These are phyloP conservation scores for Virgularia gustaviana DNA, from an alignment of 92 coral and sea anemone genomes.

Conservation along the genomic window DNA sequence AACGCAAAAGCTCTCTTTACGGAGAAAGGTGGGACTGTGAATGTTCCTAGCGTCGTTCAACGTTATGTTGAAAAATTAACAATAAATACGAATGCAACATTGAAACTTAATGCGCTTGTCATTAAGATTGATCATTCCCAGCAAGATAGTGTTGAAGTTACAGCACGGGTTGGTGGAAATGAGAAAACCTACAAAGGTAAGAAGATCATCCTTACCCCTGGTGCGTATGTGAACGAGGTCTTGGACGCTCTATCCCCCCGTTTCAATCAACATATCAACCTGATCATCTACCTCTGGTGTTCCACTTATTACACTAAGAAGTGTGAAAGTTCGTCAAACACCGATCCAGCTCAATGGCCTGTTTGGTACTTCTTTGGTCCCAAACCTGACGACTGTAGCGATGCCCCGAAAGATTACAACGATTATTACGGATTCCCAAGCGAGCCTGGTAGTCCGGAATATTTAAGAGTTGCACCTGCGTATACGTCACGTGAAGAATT, in stretches of 20 bases:
- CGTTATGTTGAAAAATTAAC: slow-evolving; percentile 27
- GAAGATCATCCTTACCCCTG: slow-evolving; percentile 47
- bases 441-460: slow-evolving; percentile 25
- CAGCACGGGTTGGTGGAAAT: slow-evolving; percentile 16
- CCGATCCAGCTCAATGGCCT: slow-evolving; percentile 25
- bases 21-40: slow-evolving; percentile 47
- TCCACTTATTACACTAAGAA: slow-evolving; percentile 25
- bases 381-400: slow-evolving; percentile 16
- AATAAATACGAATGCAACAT: slow-evolving; percentile 6
- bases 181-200: slow-evolving; percentile 14
- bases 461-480: slow-evolving; percentile 41
- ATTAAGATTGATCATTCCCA: slow-evolving; percentile 34
- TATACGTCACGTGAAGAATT: slow-evolving; percentile 41
- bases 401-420: slow-evolving; percentile 11
- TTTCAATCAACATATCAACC: slow-evolving; percentile 36
- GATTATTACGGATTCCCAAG: slow-evolving; percentile 41
- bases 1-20: slow-evolving; percentile 43
- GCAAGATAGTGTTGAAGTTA: slow-evolving; percentile 24
- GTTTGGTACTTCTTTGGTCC: slow-evolving; percentile 46
- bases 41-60: slow-evolving; percentile 46
- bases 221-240: slow-evolving; percentile 30
- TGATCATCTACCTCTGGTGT: slow-evolving; percentile 40
- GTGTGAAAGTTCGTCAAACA: background rate
- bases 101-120: slow-evolving; percentile 26
- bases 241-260: slow-evolving; percentile 29